Percentiles rank a stretch among this genome's conserved stretches.
Conservation (phyloP, 2,113 vertebrate species). For the Nematolebias whitei region DNA sequence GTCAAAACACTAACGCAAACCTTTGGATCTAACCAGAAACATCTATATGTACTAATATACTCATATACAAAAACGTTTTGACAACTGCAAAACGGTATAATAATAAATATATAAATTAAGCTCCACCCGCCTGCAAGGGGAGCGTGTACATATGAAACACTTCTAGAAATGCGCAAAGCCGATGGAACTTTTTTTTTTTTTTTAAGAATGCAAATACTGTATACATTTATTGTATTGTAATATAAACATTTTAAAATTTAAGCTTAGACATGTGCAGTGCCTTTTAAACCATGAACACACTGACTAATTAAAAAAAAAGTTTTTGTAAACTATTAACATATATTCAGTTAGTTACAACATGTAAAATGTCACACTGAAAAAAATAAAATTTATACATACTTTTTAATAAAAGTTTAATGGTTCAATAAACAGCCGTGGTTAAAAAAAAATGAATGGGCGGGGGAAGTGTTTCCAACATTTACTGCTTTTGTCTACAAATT, state of each 20-base stretch:
- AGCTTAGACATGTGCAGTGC: background rate
- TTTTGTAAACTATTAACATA: background rate
- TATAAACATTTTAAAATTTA: background rate
- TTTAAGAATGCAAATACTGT: background rate
- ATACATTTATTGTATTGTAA: background rate
- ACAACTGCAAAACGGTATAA: too few relatives aligned
- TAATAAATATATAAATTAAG: too few relatives aligned
- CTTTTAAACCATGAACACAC: background rate
- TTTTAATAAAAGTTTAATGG: background rate
- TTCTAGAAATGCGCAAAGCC: background rate
- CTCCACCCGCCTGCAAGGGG: background rate
- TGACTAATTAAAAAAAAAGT: background rate
- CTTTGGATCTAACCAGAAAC: too few relatives aligned
- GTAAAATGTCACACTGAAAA: background rate
- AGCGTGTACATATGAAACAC: fast-evolving
- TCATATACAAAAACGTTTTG: too few relatives aligned
- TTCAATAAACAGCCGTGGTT: slow-evolving; percentile 7
- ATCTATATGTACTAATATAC: too few relatives aligned
- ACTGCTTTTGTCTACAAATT: slow-evolving; percentile 29
- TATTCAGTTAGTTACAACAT: too few relatives aligned
- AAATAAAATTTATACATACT: background rate
- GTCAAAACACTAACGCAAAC: too few relatives aligned
- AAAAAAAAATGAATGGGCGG: too few relatives aligned
- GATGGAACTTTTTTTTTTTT: background rate
- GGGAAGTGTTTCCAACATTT: slow-evolving; percentile 8